Evolutionary conservation across 2,888 invertebrate species (phyloP).

Genomic region (Octonoba sinensis): DNA sequence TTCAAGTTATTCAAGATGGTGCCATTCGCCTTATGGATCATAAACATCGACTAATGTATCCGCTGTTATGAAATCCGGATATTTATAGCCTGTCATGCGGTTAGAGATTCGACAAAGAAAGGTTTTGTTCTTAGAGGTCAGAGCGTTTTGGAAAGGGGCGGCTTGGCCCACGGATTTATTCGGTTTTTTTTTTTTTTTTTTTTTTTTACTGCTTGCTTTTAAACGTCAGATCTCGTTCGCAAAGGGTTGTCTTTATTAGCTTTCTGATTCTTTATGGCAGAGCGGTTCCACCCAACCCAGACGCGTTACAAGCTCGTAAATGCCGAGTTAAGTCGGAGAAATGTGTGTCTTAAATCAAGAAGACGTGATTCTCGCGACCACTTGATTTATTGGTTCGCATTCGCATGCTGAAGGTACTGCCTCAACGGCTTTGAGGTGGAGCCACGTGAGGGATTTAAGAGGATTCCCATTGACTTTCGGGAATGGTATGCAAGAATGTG

Average conservation of each 20-base stretch:
- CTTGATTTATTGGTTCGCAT: conserved; percentile 16
- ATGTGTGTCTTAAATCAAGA: conserved; percentile 19
- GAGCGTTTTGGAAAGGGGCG: conserved; percentile 5
- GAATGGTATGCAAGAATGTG: too few species aligned
- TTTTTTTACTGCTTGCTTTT: background rate
- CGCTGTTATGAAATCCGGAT: conserved; percentile 8
- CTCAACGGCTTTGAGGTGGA: too few species aligned
- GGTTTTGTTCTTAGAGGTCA: conserved; percentile 38
- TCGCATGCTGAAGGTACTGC: too few species aligned
- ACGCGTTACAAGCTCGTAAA: conserved; percentile 23
- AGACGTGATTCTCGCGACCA: conserved; percentile 16
- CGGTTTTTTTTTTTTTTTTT: too few species aligned
- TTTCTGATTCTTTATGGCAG: background rate
- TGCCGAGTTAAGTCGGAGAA: background rate
- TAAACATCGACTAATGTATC: background rate
- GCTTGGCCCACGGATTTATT: conserved; percentile 4
- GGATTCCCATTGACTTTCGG: too few species aligned
- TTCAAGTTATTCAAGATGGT: background rate
- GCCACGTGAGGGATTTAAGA: too few species aligned
- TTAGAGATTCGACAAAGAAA: conserved; percentile 21
- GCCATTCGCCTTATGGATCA: background rate
- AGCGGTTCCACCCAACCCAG: conserved; percentile 6
- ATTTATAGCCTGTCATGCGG: conserved; percentile 21
- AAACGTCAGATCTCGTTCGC: background rate
- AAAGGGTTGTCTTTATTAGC: conserved; percentile 26